These are phyloP conservation scores for Odontomyia ornata DNA, from an alignment of 2,888 invertebrate genomes.

Conservation along the genomic window DNA sequence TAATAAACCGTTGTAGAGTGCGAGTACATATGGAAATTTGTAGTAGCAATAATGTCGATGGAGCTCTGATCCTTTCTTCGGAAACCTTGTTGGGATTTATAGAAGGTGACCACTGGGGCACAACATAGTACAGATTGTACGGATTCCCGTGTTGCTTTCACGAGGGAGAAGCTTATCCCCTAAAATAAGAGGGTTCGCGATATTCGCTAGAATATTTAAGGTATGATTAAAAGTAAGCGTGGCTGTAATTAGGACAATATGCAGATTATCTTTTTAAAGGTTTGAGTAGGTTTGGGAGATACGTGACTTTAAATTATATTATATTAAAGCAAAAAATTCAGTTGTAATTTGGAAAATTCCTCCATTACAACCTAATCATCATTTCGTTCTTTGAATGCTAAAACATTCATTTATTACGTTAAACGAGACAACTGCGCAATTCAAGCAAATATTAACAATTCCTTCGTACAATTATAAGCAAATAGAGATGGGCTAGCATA, in stretches of 20 bases:
- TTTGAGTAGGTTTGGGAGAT: background rate
- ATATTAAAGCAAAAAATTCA: no score
- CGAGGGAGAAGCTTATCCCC: background rate
- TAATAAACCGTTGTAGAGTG: slow-evolving; percentile 16
- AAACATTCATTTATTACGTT: no score
- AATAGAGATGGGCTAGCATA: background rate
- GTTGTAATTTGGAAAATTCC: no score
- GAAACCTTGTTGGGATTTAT: background rate
- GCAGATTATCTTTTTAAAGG: background rate
- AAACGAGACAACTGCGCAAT: background rate
- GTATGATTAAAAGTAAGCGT: background rate
- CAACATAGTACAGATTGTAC: no score
- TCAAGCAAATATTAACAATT: background rate
- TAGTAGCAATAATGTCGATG: background rate
- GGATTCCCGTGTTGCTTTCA: background rate
- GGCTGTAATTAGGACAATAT: background rate
- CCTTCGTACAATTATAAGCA: background rate
- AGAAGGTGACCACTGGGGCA: background rate
- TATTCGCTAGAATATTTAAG: background rate
- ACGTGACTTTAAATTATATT: no score
- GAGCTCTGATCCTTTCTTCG: slow-evolving; percentile 1
- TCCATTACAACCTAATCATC: no score
- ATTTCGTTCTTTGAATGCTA: no score
- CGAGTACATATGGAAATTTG: slow-evolving; percentile 10
- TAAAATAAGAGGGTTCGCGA: background rate